A percentile compares a stretch with the other conserved stretches of the same genome.
Evolutionary conservation across 2,113 vertebrate species (phyloP).

Genomic region (Gracilinanus agilis): DNA sequence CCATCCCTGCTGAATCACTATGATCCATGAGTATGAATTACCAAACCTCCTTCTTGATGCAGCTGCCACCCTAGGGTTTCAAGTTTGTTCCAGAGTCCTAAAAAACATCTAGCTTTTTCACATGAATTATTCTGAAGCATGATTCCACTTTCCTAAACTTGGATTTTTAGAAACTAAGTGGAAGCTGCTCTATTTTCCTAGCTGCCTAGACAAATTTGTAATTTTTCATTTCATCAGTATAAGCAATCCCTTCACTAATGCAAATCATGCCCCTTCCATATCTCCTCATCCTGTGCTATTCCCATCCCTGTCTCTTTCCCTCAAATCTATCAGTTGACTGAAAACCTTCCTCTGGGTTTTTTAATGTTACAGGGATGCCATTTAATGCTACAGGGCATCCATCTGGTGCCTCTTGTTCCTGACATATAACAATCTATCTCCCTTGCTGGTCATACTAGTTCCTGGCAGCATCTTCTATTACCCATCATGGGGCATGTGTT

Average conservation of each 20-base stretch:
- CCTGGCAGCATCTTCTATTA: neutral
- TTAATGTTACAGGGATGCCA: neutral
- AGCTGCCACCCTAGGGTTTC: neutral
- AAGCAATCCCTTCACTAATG: neutral
- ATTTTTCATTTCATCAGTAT: neutral
- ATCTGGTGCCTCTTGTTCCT: neutral
- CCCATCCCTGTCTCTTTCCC: neutral
- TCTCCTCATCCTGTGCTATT: neutral
- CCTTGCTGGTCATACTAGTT: neutral
- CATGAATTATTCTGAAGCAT: neutral
- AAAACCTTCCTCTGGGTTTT: neutral
- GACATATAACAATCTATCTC: neutral
- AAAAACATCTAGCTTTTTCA: neutral
- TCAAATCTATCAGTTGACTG: neutral
- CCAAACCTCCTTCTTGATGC: neutral
- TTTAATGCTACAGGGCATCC: neutral
- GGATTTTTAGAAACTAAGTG: neutral
- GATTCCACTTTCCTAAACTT: neutral
- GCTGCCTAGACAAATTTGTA: neutral
- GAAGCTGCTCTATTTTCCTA: neutral
- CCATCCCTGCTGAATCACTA: neutral
- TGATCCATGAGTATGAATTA: neutral
- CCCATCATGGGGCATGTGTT: neutral
- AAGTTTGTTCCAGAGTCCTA: neutral
- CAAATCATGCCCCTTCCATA: neutral